Percentiles rank a stretch among this genome's conserved stretches.
These are phyloP conservation scores for Sesamia nonagrioides DNA, from an alignment of 1,140 invertebrate species.

Conservation along the genomic window DNA sequence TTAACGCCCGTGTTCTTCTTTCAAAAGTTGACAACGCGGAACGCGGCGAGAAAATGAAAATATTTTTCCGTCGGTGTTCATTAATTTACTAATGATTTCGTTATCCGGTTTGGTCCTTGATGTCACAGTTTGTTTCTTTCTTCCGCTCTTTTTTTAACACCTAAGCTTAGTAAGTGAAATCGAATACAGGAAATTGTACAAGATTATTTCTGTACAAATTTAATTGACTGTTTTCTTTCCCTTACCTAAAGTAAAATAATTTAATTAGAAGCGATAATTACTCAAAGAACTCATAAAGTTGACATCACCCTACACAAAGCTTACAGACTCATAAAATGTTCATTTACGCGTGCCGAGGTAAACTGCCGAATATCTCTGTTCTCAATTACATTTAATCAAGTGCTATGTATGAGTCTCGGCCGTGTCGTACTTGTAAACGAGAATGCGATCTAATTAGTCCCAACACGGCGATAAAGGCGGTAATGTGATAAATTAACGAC, in stretches of 20 bases:
- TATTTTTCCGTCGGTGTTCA: constrained; percentile 24
- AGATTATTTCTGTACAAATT: background rate
- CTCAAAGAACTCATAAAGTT: constrained; percentile 9
- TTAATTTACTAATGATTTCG: constrained; percentile 38
- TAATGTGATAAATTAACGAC: constrained; percentile 60
- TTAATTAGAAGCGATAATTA: constrained; percentile 2
- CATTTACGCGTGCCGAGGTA: constrained; percentile 36
- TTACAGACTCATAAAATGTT: constrained; percentile 27
- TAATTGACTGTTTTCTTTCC: background rate
- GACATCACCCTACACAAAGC: constrained; percentile 1
- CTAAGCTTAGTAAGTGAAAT: constrained; percentile 1
- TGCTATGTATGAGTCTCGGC: constrained; percentile 18
- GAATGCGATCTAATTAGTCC: constrained; percentile 57
- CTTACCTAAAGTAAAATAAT: background rate
- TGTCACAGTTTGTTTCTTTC: constrained; percentile 5
- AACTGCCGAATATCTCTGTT: constrained; percentile 37
- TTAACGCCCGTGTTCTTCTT: constrained; percentile 14
- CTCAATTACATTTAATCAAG: constrained; percentile 39
- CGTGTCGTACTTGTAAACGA: constrained; percentile 51
- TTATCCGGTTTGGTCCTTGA: constrained; percentile 41
- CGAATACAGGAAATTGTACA: constrained; percentile 16
- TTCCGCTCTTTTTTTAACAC: constrained; percentile 28
- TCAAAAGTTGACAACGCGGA: background rate
- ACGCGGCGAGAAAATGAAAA: constrained; percentile 18
- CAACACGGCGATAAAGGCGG: constrained; percentile 57